Conservation (phyloP, 2,797 vertebrate species). For the Steatocranus sp. region DNA sequence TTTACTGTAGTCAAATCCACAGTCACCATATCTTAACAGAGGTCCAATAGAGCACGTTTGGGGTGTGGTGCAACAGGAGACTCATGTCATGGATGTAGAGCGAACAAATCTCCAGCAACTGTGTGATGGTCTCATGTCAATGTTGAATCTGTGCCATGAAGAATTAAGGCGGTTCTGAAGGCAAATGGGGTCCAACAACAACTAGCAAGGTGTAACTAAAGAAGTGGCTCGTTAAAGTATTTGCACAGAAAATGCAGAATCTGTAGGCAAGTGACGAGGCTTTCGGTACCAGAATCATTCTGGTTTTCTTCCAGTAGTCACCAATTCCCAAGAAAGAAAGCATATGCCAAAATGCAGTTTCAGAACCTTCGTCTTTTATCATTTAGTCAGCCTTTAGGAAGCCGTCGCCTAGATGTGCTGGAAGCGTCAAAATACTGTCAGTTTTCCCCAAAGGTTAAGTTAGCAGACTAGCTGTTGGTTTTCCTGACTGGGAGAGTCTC, state of each 20-base stretch:
- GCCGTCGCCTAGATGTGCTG: background rate
- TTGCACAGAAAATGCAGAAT: background rate
- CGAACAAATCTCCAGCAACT: background rate
- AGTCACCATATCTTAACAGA: background rate
- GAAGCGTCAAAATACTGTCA: background rate
- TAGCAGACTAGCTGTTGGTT: background rate
- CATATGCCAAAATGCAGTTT: background rate
- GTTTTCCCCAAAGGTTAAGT: background rate
- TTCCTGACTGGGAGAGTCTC: background rate
- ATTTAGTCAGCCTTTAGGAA: background rate
- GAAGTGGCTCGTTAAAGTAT: background rate
- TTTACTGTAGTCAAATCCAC: background rate
- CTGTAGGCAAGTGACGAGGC: background rate
- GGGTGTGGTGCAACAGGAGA: background rate
- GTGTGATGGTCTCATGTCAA: background rate
- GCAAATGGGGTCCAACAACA: background rate
- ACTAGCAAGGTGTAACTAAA: background rate
- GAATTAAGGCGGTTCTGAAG: background rate
- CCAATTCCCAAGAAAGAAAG: background rate
- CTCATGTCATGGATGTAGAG: background rate
- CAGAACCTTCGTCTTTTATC: background rate
- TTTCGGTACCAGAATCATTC: background rate
- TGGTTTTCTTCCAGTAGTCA: background rate
- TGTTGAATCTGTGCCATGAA: background rate
- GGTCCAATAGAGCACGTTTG: background rate